phyloP scores from a whole-genome alignment of 2,113 vertebrate species.

The Saccopteryx leptura region DNA sequence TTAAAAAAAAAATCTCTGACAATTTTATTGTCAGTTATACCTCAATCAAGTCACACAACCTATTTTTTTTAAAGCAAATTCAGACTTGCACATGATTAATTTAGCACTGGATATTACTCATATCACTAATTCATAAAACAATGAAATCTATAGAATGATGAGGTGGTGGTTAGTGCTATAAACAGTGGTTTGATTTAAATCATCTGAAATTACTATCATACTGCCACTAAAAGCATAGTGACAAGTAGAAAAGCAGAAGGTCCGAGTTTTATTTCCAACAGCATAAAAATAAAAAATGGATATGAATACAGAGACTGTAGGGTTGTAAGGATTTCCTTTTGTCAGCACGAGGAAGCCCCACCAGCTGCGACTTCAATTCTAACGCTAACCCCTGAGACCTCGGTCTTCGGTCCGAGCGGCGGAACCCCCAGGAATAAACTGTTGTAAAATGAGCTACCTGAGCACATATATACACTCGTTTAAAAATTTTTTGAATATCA shows the following conservation, averaged over 20 bases:
- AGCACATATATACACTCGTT: neutral
- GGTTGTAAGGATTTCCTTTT: neutral
- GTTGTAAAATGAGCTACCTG: neutral
- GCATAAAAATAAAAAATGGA: neutral
- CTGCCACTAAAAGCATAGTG: neutral
- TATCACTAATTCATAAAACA: neutral
- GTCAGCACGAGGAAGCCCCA: neutral
- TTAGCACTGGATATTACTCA: neutral
- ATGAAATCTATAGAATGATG: neutral
- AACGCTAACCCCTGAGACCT: neutral
- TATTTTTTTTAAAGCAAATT: neutral
- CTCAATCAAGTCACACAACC: neutral
- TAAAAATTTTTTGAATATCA: neutral
- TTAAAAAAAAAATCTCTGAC: neutral
- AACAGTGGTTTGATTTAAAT: neutral
- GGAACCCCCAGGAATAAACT: neutral
- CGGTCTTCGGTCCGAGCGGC: neutral
- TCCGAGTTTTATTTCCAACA: neutral
- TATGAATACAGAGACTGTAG: neutral
- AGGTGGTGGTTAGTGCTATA: neutral
- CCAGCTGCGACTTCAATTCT: neutral
- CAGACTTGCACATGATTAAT: neutral
- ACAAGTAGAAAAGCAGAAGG: neutral
- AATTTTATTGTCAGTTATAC: neutral
- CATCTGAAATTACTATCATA: neutral